Evolutionary conservation across 2,888 invertebrate species (phyloP).

Genomic region (Drosophila meridiana): DNA sequence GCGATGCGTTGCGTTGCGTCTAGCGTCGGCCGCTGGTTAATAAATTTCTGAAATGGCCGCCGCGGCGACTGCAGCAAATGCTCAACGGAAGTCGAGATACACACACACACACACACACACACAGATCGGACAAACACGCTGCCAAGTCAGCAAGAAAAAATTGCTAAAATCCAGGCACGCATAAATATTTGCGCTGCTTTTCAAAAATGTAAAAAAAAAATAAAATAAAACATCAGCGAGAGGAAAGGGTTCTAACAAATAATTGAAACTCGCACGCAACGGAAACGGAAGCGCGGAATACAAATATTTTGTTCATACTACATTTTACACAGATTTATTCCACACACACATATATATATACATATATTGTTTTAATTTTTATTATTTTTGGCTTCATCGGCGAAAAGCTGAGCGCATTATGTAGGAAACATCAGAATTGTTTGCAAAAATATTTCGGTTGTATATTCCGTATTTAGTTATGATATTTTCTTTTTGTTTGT

Average conservation of each 20-base stretch:
- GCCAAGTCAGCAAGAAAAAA: constrained; percentile 39
- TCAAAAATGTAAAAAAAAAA: constrained; percentile 56
- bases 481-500: not conserved
- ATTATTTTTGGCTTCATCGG: constrained; percentile 11
- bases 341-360: not conserved
- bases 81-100: constrained; percentile 65
- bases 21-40: constrained; percentile 60
- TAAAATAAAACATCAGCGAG: constrained; percentile 37
- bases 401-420: constrained; percentile 28
- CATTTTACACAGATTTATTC: constrained; percentile 39
- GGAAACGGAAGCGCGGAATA: constrained; percentile 68
- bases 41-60: constrained; percentile 72
- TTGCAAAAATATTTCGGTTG: constrained; percentile 3
- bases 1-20: constrained; percentile 26
- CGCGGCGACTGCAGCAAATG: constrained; percentile 70
- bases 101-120: constrained; percentile 18
- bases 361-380: not conserved
- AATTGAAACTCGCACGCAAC: constrained; percentile 54
- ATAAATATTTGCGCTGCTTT: constrained; percentile 71
- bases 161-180: constrained; percentile 47
- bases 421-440: constrained; percentile 12
- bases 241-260: constrained; percentile 25
- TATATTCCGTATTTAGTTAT: constrained; percentile 4
- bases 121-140: constrained; percentile 19
- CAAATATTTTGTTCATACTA: constrained; percentile 48